Base-by-base conservation (phyloP, 2,797 vertebrate genomes). In the Peromyscus nudipes region DNA sequence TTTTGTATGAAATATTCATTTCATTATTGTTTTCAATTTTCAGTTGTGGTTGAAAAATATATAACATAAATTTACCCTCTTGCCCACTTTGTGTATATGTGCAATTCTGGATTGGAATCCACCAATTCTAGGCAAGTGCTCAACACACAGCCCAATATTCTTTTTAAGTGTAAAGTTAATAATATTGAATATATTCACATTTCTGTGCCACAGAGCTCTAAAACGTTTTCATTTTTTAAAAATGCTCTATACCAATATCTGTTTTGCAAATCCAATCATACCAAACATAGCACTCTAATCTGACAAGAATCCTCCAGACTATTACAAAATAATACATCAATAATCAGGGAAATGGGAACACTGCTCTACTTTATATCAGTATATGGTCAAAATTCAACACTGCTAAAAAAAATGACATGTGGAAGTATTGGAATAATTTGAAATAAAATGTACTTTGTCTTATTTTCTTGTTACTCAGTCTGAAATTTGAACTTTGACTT, bases 1-100 rank as follows among this genome's bases (percentile, higher is more conserved):
- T 46, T 93, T 65, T 89, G 13, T 73, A 87, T 80, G 16, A 40
- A 31, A 52, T 12, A 67, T 69, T 34, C 75, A 37, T 95, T 96
- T 69, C 34, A 82, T 94, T 93, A 1, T 81, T 83, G 17, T 89
- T 76, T 94, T 31, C 46, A 85, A 64, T 37, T 84, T 84, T 94
- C 64, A 89, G 65, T 87, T 92, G 57, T 88, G 14, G 6, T 67
- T 76, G 31, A 73, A 92, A 77, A 67, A 64, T 37, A 67, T 0
- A 62, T 43, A 92, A 82, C 1, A 9, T 89, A 57, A 80, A 62
- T 90, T 40, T 87, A 27, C 4, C 13, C 52, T 17, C 19, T 52
- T 82, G 2, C 1, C 19, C 19, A 80, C 57, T 69, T 79, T 40
- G 14, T 52, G 14, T 34, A n/a, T 60, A 46, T 67, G 1, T 55